Conservation (phyloP, 2,888 invertebrate genomes). For the Hoplodrina ambigua region DNA sequence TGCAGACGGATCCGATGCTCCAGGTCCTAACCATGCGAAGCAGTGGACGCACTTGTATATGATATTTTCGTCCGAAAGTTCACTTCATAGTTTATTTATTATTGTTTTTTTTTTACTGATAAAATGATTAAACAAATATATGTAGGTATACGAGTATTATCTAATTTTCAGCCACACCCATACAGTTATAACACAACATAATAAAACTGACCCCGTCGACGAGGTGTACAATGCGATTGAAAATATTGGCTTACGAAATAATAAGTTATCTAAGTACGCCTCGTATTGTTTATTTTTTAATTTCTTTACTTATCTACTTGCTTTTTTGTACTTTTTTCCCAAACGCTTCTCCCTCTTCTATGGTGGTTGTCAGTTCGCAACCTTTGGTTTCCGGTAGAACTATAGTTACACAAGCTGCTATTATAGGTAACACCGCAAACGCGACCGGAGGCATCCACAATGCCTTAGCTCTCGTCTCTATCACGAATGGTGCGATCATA, state of each 20-base stretch:
- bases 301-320: conserved; percentile 7
- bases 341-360: conserved; percentile 94
- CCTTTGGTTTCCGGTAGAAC: conserved; percentile 95
- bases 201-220: not conserved
- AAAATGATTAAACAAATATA: too few relatives aligned
- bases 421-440: conserved; percentile 93
- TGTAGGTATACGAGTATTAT: too few relatives aligned
- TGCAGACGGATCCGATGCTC: too few relatives aligned
- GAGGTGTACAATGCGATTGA: not conserved
- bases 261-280: not conserved
- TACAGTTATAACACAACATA: not conserved
- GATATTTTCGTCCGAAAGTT: too few relatives aligned
- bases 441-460: conserved; percentile 92
- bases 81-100: too few relatives aligned
- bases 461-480: conserved; percentile 88
- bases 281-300: not conserved
- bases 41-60: too few relatives aligned
- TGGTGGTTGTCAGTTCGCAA: conserved; percentile 94
- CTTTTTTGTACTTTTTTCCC: conserved; percentile 68
- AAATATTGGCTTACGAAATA: conserved; percentile 12
- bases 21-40: too few relatives aligned
- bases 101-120: too few relatives aligned
- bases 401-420: conserved; percentile 88
- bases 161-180: too few relatives aligned
- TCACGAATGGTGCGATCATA: conserved; percentile 95